These are phyloP conservation scores for Synaphobranchus kaupii DNA, from an alignment of 2,797 vertebrate species.

Conservation along the genomic window DNA sequence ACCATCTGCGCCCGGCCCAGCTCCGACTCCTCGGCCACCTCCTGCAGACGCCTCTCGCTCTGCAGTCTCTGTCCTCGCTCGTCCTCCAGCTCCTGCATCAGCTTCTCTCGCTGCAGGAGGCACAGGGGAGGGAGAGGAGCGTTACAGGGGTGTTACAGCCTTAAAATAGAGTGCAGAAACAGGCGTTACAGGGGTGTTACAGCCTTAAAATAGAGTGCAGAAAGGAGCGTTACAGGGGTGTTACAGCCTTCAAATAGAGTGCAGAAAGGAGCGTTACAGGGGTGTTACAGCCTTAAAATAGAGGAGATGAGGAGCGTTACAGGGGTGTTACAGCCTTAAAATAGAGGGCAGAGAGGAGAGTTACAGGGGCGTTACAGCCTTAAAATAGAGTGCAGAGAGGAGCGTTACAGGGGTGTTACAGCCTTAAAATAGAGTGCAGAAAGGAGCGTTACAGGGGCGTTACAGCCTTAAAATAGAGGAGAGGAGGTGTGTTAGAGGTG, in stretches of 20 bases:
- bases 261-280: background rate
- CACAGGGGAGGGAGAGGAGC: background rate
- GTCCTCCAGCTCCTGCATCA: conserved; percentile 78
- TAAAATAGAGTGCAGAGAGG: too few species aligned
- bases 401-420: too few species aligned
- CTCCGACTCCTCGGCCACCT: conserved; percentile 74
- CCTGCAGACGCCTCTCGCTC: conserved; percentile 71
- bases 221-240: background rate
- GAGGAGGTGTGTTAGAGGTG: too few species aligned
- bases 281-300: background rate
- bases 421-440: too few species aligned
- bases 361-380: too few species aligned
- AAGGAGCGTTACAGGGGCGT: too few species aligned
- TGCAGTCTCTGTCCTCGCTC: conserved; percentile 75
- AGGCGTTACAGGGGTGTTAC: background rate
- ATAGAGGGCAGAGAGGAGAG: too few species aligned
- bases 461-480: too few species aligned
- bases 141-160: background rate
- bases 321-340: too few species aligned
- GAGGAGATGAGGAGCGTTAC: too few species aligned
- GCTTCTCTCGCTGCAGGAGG: conserved; percentile 72
- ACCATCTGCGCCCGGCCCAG: conserved; percentile 72
- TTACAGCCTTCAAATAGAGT: background rate
- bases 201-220: background rate
- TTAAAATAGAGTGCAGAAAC: background rate